These are phyloP conservation scores for Arctocebus calabarensis DNA, from an alignment of 2,797 vertebrate genomes.

Conservation along the genomic window DNA sequence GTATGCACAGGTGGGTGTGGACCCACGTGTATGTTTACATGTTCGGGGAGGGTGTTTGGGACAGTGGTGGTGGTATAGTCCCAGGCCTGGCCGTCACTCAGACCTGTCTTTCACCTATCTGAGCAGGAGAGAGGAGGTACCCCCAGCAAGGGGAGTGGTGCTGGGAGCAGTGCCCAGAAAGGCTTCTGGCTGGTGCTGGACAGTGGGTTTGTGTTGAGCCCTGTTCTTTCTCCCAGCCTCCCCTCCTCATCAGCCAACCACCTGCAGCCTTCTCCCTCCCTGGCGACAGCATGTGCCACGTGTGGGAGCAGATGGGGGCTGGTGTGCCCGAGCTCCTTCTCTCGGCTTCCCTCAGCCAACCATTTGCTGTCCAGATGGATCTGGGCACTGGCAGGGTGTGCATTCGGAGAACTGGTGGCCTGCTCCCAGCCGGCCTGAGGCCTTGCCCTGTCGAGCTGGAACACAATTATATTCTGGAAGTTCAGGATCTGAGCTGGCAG, in stretches of 20 bases:
- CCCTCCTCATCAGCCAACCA: neutral
- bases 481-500: slow-evolving; percentile 31
- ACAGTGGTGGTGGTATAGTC: neutral
- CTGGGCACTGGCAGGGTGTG: neutral
- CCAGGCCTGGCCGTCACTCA: neutral
- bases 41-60: neutral
- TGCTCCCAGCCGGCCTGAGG: neutral
- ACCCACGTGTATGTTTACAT: fast-evolving
- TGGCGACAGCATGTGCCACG: neutral
- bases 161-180: neutral
- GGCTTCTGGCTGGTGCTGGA: neutral
- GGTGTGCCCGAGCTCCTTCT: neutral
- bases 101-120: neutral
- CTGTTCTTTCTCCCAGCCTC: neutral
- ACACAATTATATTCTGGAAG: slow-evolving; percentile 24
- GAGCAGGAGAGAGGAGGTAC: neutral
- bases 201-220: neutral
- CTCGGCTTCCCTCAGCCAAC: slow-evolving; percentile 47
- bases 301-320: slow-evolving; percentile 45
- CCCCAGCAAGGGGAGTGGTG: neutral
- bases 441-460: neutral
- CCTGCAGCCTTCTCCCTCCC: slow-evolving; percentile 48
- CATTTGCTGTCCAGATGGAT: slow-evolving; percentile 70
- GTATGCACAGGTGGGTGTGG: neutral
- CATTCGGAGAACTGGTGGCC: neutral